Conservation (phyloP, 2,797 vertebrate species). For the Phataginus tetradactyla region DNA sequence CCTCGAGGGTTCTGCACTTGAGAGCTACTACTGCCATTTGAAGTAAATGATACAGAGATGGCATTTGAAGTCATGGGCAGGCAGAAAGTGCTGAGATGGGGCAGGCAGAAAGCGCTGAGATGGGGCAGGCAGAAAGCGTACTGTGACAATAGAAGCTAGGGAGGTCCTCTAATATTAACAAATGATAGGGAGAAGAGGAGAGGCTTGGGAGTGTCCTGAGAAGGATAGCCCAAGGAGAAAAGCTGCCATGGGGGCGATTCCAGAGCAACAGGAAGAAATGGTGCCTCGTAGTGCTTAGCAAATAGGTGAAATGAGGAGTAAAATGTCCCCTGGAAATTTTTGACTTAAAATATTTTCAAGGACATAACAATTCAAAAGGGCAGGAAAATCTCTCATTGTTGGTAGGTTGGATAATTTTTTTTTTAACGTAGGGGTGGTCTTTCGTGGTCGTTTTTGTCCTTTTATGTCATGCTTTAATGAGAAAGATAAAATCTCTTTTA, state of each 20-base stretch:
- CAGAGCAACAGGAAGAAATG: not conserved
- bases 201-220: not conserved
- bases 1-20: not conserved
- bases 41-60: not conserved
- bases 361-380: not conserved
- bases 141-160: not conserved
- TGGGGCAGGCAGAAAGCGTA: not conserved
- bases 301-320: not conserved
- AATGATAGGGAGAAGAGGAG: not conserved
- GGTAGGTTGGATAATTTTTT: not conserved
- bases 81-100: not conserved
- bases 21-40: not conserved
- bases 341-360: not conserved
- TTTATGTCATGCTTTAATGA: not conserved
- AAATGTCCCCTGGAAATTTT: not conserved
- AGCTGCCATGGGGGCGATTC: not conserved
- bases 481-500: not conserved
- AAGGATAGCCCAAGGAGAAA: not conserved
- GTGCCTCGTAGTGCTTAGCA: not conserved
- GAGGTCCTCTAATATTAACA: not conserved
- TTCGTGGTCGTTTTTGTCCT: not conserved
- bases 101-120: not conserved
- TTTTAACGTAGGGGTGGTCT: not conserved
- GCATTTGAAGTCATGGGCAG: not conserved
- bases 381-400: not conserved